Evolutionary conservation across 2,797 vertebrate genomes (phyloP), one percentile per base, ranked within the genome.

Genomic region (Tapera naevia): DNA sequence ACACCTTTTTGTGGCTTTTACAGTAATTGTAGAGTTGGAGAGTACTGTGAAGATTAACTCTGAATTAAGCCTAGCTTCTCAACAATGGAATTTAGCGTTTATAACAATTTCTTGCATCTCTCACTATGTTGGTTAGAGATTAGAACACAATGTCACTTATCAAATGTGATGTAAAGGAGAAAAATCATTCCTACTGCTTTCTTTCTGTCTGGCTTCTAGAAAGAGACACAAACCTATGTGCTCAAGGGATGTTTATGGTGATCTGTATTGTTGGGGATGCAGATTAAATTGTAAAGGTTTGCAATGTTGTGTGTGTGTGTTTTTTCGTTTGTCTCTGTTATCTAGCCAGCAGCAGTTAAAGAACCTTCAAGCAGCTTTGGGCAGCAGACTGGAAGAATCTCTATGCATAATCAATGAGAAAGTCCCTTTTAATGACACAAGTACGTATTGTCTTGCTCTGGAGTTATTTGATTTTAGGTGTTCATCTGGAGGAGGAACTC

Each of bases 371-470:
- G 97, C 97, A n/a, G 99, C 99, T 97, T 98, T 99, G 96, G 99
- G 98, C 97, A 98, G 97, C 95, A 98, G 99, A 97, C 97, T 99
- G 98, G 99, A 99, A 94, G 99, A 99, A 93, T 99, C 98, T 97
- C 98, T 99, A 90, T 98, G 98, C 94, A 98, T 99, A 93, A 99
- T 99, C 97, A 98, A 98, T 98, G 99, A 99, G 97, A 99, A 99
- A 98, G 98, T 99, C 97, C 99, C 99, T 98, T 99, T 99, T 97
- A 99, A 99, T 95, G 99, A 99, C 97, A 99, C 99, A 97, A 99
- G 99, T 99, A 98, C 96, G 99, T 99, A 96, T 97, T 93, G 56
- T 88, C 35, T 91, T 93, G 67, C 16, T 62, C 51, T 92, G 82
- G 37, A 30, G 88, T 83, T 93, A 66, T 81, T 80, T 72, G 61